Conservation (phyloP, 2,113 vertebrate species). For the Hipposideros armiger region DNA sequence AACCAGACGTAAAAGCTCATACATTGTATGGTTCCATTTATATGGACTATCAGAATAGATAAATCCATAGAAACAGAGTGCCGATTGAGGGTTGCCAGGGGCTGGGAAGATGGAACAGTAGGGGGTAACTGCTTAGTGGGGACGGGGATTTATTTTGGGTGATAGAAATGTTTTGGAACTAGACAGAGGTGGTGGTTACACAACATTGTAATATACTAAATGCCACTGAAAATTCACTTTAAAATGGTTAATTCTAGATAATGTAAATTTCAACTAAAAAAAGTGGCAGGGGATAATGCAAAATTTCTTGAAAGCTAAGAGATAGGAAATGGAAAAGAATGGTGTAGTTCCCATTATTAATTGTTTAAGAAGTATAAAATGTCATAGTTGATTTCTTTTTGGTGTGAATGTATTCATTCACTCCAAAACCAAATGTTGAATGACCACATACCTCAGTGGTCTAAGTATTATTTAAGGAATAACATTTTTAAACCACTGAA, state of each 20-base stretch:
- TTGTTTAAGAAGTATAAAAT: neutral
- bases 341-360: neutral
- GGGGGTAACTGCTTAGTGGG: neutral
- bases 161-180: neutral
- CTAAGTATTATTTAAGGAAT: neutral
- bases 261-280: neutral
- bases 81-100: neutral
- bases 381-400: neutral
- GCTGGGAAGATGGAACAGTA: neutral
- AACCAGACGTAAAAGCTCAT: neutral
- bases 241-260: neutral
- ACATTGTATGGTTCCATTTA: neutral
- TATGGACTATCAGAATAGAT: neutral
- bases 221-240: neutral
- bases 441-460: neutral
- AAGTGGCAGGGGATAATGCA: neutral
- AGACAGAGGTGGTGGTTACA: neutral
- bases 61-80: neutral
- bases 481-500: constrained; percentile 16
- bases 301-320: constrained; percentile 17
- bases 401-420: neutral
- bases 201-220: neutral
- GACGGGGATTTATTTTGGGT: neutral
- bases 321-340: neutral
- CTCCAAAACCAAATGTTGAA: neutral